phyloP scores from a whole-genome alignment of 1,140 invertebrate species.

The Conus betulinus region DNA sequence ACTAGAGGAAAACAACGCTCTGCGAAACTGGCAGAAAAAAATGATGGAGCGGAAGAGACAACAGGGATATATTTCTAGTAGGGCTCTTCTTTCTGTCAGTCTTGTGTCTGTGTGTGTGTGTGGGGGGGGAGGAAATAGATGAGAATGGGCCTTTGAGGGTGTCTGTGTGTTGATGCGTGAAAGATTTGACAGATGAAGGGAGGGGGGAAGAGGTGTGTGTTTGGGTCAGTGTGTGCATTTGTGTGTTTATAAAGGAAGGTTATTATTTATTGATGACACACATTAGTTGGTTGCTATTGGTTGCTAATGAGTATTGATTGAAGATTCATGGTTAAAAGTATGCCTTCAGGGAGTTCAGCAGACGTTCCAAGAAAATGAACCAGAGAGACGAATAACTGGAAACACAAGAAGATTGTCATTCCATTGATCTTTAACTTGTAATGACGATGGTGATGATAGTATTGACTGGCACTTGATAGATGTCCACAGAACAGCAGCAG shows the following conservation, averaged over 20 bases:
- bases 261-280: too few species aligned
- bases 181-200: too few species aligned
- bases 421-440: background rate
- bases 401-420: too few species aligned
- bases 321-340: too few species aligned
- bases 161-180: too few species aligned
- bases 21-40: conserved; percentile 73
- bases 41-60: conserved; percentile 73
- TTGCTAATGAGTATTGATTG: too few species aligned
- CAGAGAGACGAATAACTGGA: too few species aligned
- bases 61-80: conserved; percentile 75
- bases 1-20: conserved; percentile 60
- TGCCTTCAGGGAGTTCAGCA: too few species aligned
- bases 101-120: conserved; percentile 14
- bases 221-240: background rate
- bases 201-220: background rate
- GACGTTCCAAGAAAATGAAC: too few species aligned
- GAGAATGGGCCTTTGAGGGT: background rate
- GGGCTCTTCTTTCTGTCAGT: background rate
- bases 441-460: background rate
- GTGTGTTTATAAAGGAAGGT: background rate
- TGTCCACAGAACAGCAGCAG: too few species aligned
- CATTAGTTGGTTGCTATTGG: too few species aligned
- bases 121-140: background rate
- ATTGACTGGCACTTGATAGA: background rate